These are phyloP conservation scores for Agrochola lota DNA, from an alignment of 2,888 invertebrate genomes.

Conservation along the genomic window DNA sequence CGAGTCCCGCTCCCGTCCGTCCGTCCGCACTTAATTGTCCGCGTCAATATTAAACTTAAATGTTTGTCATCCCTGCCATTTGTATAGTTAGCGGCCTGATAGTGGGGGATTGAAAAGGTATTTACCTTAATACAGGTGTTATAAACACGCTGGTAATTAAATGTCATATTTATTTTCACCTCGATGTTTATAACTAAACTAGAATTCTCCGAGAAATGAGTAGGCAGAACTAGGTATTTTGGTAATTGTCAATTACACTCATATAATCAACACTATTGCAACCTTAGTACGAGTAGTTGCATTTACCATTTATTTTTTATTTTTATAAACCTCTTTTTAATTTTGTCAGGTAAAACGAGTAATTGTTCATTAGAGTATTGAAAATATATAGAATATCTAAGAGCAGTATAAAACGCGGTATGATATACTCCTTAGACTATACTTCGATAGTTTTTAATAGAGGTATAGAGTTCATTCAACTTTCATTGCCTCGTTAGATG, in stretches of 20 bases:
- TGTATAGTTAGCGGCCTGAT: slow-evolving; percentile 42
- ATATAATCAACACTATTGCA: not conserved
- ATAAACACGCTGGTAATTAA: slow-evolving; percentile 3
- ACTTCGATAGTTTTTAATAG: slow-evolving; percentile 58
- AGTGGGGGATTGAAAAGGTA: slow-evolving; percentile 38
- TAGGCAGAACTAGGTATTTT: not conserved
- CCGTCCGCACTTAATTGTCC: slow-evolving; percentile 77
- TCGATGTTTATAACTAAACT: not conserved
- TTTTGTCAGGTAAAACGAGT: not conserved
- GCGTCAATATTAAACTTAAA: slow-evolving; percentile 75
- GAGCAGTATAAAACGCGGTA: slow-evolving; percentile 1
- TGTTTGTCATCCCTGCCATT: slow-evolving; percentile 60
- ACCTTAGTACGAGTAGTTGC: not conserved
- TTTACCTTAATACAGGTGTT: slow-evolving; percentile 15
- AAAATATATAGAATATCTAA: slow-evolving; percentile 2
- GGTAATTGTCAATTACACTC: not conserved
- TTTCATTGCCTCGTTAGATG: slow-evolving; percentile 65
- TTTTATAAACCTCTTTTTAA: not conserved
- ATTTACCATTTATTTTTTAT: not conserved
- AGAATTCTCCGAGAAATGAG: not conserved
- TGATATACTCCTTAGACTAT: slow-evolving; percentile 36
- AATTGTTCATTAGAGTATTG: not conserved
- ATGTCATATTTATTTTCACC: slow-evolving; percentile 3
- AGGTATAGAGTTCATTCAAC: slow-evolving; percentile 66
- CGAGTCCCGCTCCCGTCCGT: slow-evolving; percentile 70